phyloP scores from a whole-genome alignment of 2,888 invertebrate genomes.

The Hyalella azteca region DNA sequence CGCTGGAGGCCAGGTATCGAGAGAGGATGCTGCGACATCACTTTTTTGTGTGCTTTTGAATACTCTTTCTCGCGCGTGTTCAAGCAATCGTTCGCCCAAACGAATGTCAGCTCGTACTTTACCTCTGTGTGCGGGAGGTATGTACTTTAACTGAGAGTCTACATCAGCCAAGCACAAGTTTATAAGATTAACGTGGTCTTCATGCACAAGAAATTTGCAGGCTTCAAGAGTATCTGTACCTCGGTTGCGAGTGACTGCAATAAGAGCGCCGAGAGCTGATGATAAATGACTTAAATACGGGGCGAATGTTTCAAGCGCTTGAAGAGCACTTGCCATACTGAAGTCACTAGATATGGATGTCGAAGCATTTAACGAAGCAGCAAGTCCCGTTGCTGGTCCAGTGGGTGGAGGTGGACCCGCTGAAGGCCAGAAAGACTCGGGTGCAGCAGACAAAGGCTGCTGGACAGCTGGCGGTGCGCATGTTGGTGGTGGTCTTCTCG shows the following conservation, averaged over 20 bases:
- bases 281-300: not conserved
- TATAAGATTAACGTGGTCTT: conserved; percentile 4
- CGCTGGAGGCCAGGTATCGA: no score
- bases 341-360: not conserved
- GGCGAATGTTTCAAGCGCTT: not conserved
- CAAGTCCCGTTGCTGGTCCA: no score
- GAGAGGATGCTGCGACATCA: no score
- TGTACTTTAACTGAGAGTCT: not conserved
- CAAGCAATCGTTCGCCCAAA: not conserved
- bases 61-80: not conserved
- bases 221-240: not conserved
- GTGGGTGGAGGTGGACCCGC: no score
- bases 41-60: not conserved
- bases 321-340: not conserved
- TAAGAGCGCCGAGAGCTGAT: not conserved
- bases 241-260: not conserved
- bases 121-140: not conserved
- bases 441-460: no score
- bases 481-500: no score
- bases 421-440: no score
- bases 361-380: no score
- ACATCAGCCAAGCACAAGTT: not conserved
- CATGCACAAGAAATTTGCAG: not conserved
- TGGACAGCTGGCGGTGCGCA: no score
- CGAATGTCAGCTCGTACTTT: not conserved